phyloP scores from a whole-genome alignment of 2,797 vertebrate species.

The Mus spretus region DNA sequence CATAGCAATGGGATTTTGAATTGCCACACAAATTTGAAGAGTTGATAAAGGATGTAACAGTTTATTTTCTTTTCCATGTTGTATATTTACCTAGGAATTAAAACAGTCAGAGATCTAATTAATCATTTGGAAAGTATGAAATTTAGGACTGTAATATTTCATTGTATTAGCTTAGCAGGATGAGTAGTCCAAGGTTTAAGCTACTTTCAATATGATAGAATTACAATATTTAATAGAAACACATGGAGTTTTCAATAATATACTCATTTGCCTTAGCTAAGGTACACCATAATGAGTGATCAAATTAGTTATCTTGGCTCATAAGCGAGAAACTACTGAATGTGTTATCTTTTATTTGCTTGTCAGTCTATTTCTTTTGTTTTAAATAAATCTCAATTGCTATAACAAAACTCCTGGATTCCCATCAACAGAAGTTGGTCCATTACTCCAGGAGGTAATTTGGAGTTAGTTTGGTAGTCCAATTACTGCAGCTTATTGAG shows the following conservation, averaged over 20 bases:
- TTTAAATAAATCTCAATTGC: constrained; percentile 16
- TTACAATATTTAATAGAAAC: neutral
- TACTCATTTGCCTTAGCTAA: constrained; percentile 43
- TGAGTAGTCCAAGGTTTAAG: constrained; percentile 40
- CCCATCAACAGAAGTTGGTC: constrained; percentile 50
- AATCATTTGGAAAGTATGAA: neutral
- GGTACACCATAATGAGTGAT: neutral
- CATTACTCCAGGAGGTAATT: constrained; percentile 27
- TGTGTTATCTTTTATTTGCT: neutral
- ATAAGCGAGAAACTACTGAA: constrained; percentile 48
- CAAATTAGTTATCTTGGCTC: neutral
- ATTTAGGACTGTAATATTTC: constrained; percentile 43
- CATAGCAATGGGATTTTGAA: constrained; percentile 6
- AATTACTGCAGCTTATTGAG: constrained; percentile 34
- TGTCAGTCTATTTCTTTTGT: neutral
- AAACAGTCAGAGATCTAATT: neutral
- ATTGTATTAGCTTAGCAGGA: constrained; percentile 43
- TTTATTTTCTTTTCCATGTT: neutral
- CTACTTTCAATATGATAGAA: constrained; percentile 67
- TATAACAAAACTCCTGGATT: neutral
- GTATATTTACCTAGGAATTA: neutral
- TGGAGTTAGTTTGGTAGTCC: neutral
- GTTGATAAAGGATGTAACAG: neutral
- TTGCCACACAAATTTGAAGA: neutral
- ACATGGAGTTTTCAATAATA: neutral